phyloP scores from a whole-genome alignment of 2,113 vertebrate species.

The Ailurus styani region DNA sequence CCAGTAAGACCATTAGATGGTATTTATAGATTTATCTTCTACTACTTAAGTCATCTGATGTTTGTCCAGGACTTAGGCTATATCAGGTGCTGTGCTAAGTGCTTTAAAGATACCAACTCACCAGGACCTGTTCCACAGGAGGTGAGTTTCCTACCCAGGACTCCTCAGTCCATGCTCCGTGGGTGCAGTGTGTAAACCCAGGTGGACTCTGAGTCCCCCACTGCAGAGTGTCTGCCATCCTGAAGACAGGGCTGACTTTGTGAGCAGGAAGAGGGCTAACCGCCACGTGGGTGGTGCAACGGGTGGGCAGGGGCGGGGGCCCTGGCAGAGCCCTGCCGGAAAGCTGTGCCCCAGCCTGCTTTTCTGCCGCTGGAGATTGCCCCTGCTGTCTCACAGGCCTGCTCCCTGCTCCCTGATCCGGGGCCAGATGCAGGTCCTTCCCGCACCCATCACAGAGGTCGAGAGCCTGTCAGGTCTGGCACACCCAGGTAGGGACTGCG shows the following conservation, averaged over 20 bases:
- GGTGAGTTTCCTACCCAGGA: not conserved
- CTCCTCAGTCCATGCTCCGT: not conserved
- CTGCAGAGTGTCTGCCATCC: not conserved
- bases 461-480: not conserved
- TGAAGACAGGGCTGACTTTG: not conserved
- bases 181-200: not conserved
- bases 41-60: not conserved
- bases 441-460: accelerated
- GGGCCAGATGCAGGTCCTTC: not conserved
- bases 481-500: not conserved
- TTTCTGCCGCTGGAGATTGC: too few relatives aligned
- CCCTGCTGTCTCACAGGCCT: accelerated
- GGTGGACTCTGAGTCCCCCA: not conserved
- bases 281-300: too few relatives aligned
- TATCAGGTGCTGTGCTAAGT: not conserved
- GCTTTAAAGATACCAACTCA: not conserved
- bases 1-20: not conserved
- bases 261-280: not conserved
- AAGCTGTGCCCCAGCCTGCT: not conserved
- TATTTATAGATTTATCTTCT: not conserved
- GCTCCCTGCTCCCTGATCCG: not conserved
- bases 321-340: not conserved
- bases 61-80: not conserved
- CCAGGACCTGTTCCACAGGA: accelerated
- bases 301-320: not conserved